phyloP scores from a whole-genome alignment of 1,140 invertebrate genomes.

The Pogonomyrmex californicus region DNA sequence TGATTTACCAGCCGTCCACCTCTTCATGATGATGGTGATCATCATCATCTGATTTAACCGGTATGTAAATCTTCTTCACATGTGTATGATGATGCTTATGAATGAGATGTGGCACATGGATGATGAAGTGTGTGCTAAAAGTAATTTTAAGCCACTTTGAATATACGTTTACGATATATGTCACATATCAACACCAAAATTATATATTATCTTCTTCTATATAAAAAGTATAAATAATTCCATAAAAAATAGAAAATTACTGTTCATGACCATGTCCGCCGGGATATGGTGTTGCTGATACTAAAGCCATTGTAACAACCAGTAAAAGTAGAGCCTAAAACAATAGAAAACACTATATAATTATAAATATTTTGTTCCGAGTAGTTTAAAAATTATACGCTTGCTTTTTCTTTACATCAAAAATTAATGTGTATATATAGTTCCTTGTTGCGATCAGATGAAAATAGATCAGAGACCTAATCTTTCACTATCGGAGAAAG shows the following conservation, averaged over 20 bases:
- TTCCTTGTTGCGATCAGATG: neutral
- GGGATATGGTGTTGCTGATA: conserved; percentile 69
- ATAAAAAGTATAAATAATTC: conserved; percentile 1
- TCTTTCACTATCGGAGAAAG: conserved; percentile 12
- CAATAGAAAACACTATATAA: conserved; percentile 5
- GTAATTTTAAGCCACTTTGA: neutral
- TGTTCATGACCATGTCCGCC: conserved; percentile 69
- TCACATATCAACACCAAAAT: neutral
- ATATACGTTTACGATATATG: neutral
- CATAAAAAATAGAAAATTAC: conserved; percentile 66
- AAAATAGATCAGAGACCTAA: neutral
- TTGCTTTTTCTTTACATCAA: neutral
- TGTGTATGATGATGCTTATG: conserved; percentile 77
- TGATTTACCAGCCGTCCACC: conserved; percentile 73
- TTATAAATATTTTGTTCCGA: neutral
- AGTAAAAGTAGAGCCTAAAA: conserved; percentile 70
- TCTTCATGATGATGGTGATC: conserved; percentile 20
- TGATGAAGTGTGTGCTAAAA: conserved; percentile 78
- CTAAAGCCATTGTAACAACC: conserved; percentile 53
- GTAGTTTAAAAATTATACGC: neutral
- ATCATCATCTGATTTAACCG: conserved; percentile 69
- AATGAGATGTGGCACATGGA: conserved; percentile 77
- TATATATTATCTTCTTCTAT: neutral
- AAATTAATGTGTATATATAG: neutral
- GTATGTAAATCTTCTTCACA: conserved; percentile 79